Evolutionary conservation across 2,113 vertebrate genomes (phyloP).

Genomic region (Hystrix cristata): DNA sequence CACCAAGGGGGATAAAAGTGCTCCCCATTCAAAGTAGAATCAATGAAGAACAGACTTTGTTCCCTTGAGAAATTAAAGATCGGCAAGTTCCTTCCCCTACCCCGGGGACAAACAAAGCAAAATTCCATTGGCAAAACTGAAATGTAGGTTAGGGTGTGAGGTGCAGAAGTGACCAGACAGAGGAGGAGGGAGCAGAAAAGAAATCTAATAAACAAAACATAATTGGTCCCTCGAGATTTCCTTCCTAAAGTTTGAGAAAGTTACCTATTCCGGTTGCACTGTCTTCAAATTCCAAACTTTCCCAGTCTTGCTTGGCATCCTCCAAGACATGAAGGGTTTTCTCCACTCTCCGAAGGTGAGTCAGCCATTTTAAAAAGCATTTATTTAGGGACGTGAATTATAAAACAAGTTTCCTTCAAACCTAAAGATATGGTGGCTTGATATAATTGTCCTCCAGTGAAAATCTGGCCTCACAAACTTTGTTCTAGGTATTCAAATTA

Average conservation of each 20-base stretch:
- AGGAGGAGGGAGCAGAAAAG: not conserved
- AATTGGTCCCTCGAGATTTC: slow-evolving; percentile 75
- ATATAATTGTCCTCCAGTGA: not conserved
- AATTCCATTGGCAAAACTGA: slow-evolving; percentile 51
- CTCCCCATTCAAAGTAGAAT: not conserved
- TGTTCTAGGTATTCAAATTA: not conserved
- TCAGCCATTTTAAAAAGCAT: not conserved
- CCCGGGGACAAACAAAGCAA: slow-evolving; percentile 43
- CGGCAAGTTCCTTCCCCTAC: not conserved
- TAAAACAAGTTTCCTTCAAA: not conserved
- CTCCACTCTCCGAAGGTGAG: not conserved
- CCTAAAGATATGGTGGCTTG: not conserved
- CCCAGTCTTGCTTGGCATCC: not conserved
- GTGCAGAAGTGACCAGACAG: slow-evolving; percentile 36
- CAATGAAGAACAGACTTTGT: not conserved
- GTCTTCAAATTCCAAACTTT: slow-evolving; percentile 40
- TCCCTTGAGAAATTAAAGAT: slow-evolving; percentile 71
- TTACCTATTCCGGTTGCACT: slow-evolving; percentile 33
- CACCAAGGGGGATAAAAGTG: not conserved
- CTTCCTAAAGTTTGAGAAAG: slow-evolving; percentile 67
- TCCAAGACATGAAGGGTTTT: not conserved
- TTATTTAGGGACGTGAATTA: not conserved
- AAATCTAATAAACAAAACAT: slow-evolving; percentile 62
- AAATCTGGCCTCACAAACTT: not conserved
- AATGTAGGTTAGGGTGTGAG: not conserved